Evolutionary conservation across 1,140 invertebrate genomes (phyloP).

Genomic region (Pseudomyrmex cubaensis): DNA sequence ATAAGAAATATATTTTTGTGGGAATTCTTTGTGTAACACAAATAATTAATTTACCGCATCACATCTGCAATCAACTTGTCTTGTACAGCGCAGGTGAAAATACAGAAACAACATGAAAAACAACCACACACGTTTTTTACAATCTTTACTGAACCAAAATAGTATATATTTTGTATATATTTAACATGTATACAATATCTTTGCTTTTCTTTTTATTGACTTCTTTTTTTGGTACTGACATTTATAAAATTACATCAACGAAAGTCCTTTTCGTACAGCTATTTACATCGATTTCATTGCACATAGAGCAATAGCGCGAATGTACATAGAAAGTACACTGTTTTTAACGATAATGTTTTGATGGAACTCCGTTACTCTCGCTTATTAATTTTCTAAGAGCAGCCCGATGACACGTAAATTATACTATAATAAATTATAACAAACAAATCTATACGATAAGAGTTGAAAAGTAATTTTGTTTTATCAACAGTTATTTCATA

Average conservation of each 20-base stretch:
- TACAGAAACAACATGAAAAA: not conserved
- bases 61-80: not conserved
- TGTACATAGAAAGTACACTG: slow-evolving; percentile 7
- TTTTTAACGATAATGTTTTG: slow-evolving; percentile 1
- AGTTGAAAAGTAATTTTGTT: too few species aligned
- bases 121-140: not conserved
- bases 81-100: not conserved
- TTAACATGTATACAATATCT: slow-evolving; percentile 23
- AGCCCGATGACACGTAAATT: not conserved
- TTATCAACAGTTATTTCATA: too few species aligned
- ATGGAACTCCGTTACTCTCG: not conserved
- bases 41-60: slow-evolving; percentile 2
- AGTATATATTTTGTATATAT: slow-evolving; percentile 20
- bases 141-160: slow-evolving; percentile 31
- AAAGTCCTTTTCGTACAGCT: slow-evolving; percentile 20
- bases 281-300: slow-evolving; percentile 51
- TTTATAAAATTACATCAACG: slow-evolving; percentile 37
- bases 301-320: slow-evolving; percentile 24
- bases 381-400: not conserved
- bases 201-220: not conserved
- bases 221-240: slow-evolving; percentile 21
- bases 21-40: slow-evolving; percentile 10
- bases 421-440: too few species aligned
- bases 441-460: too few species aligned
- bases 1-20: slow-evolving; percentile 26